phyloP scores from a whole-genome alignment of 2,888 invertebrate species.

The Aplocera efformata region DNA sequence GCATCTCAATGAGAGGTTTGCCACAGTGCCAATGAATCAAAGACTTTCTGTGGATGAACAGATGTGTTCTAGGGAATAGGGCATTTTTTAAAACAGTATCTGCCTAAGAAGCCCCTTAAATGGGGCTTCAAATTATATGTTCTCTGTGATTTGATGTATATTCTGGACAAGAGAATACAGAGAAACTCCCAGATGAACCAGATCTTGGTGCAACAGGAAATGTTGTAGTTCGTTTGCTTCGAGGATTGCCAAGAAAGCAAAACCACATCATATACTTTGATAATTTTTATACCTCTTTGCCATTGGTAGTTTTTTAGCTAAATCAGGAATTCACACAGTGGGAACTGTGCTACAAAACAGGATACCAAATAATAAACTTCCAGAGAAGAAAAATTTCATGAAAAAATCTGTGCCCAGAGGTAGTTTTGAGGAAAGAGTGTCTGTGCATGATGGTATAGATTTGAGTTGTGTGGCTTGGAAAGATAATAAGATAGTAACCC shows the following conservation, averaged over 20 bases:
- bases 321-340: slow-evolving; percentile 36
- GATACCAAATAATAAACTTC: slow-evolving; percentile 38
- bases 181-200: slow-evolving; percentile 34
- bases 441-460: slow-evolving; percentile 36
- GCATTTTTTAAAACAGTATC: slow-evolving; percentile 27
- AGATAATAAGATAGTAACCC: slow-evolving; percentile 39
- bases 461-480: slow-evolving; percentile 41
- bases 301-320: slow-evolving; percentile 30
- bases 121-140: slow-evolving; percentile 38
- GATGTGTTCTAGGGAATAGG: slow-evolving; percentile 30
- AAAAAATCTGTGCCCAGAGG: slow-evolving; percentile 3
- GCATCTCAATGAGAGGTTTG: too few relatives aligned
- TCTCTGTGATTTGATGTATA: slow-evolving; percentile 31
- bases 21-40: too few relatives aligned
- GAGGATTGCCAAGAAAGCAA: slow-evolving; percentile 33
- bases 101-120: slow-evolving; percentile 35
- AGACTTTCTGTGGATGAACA: too few relatives aligned
- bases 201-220: slow-evolving; percentile 32
- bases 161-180: slow-evolving; percentile 43
- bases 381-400: slow-evolving; percentile 33
- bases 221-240: slow-evolving; percentile 33
- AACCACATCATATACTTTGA: slow-evolving; percentile 39
- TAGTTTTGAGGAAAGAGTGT: slow-evolving; percentile 8
- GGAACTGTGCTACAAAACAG: slow-evolving; percentile 43
- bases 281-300: slow-evolving; percentile 39